Evolutionary conservation across 2,888 invertebrate genomes (phyloP).

Genomic region (Crioceris asparagi): DNA sequence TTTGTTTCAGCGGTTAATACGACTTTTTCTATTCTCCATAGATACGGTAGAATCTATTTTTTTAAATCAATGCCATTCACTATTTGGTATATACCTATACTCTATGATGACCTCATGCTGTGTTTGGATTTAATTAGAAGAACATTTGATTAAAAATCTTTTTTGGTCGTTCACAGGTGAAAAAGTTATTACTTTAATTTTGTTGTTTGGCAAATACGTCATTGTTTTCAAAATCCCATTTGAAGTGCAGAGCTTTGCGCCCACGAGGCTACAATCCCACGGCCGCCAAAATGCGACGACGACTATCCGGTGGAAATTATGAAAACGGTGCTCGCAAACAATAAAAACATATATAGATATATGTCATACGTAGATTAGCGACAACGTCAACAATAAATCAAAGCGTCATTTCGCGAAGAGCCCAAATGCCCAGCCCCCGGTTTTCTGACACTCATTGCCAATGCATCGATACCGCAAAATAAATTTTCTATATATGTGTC

Average conservation of each 20-base stretch:
- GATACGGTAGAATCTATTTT: no score
- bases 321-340: constrained; percentile 34
- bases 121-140: no score
- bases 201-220: no score
- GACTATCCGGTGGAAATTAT: no score
- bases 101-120: no score
- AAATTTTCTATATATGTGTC: constrained; percentile 38
- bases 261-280: no score
- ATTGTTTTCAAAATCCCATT: no score
- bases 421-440: constrained; percentile 12
- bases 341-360: constrained; percentile 40
- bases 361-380: constrained; percentile 41
- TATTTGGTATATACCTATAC: no score
- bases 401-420: constrained; percentile 37
- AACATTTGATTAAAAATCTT: neutral
- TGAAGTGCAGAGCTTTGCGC: no score
- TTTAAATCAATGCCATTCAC: no score
- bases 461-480: constrained; percentile 38
- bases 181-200: neutral
- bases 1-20: no score
- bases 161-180: neutral
- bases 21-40: no score
- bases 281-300: constrained; percentile 2
- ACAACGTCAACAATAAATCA: constrained; percentile 41
- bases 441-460: constrained; percentile 20